Evolutionary conservation across 2,888 invertebrate genomes (phyloP), one percentile per base, ranked within the genome.

Genomic region (Chalcosyrphus nemorum): DNA sequence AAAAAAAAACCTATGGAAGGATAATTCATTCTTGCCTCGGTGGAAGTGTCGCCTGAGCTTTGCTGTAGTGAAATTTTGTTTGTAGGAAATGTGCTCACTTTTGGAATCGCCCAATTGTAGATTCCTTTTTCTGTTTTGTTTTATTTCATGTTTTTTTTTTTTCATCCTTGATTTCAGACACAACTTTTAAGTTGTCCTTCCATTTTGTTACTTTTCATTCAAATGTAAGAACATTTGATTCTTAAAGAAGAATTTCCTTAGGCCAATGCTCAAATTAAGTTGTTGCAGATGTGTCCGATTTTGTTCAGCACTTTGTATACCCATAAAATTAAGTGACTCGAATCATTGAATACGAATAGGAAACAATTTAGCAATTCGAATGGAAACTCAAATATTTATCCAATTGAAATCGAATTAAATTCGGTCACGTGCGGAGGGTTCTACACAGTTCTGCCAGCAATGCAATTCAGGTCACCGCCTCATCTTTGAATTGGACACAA

Each of bases 401-500:
- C 68, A 70, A 45, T 70, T 56, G 56, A 56, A 70, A 70, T 70
- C 56, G 43, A 56, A 68, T 56, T 70, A 70, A 70, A 70, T 21
- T 45, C 21, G 43, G 56, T 70, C 68, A 70, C 68, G 56, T 56
- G 56, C 68, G 43, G 29, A 41, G 35, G 38, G 29, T 24, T 29
- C 13, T 15, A 29, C 29, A 11, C 27, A n/a, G n/a, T n/a, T 11
- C 11, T 19, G 17, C 3, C 3, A 27, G 11, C 17, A 29, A 3
- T 43, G 43, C 59, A 47, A 47, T 47, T n/a, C 21, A 47, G n/a
- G 21, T 38, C 24, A 17, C 2, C 38, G 7, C 4, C 4, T 21
- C 21, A 19, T 35, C 15, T 11, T 7, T 3, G 5, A n/a, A 21
- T 24, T 17, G 54, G 13, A n/a, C 9, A 15, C 3, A 35, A 21